Evolutionary conservation across 2,888 invertebrate genomes (phyloP).

Genomic region (Timema cristinae): DNA sequence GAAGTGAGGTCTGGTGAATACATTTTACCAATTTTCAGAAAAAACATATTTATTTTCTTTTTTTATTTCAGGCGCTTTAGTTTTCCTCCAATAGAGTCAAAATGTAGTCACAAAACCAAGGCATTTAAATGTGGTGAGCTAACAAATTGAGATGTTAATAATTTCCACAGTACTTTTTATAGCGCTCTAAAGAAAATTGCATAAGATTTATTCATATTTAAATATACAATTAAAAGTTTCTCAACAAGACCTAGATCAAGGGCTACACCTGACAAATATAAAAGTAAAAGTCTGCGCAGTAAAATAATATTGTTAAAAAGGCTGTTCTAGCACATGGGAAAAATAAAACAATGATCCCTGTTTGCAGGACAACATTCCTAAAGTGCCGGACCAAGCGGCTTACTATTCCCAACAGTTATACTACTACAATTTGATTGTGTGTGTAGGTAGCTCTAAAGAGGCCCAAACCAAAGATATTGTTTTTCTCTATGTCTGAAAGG

Average conservation of each 20-base stretch:
- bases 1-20: no score
- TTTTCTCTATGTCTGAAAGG: conserved; percentile 2
- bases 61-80: no score
- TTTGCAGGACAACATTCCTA: neutral
- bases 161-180: neutral
- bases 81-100: no score
- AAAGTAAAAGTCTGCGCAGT: neutral
- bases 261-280: neutral
- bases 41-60: no score
- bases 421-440: conserved; percentile 10
- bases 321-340: neutral
- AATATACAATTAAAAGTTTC: neutral
- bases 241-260: neutral
- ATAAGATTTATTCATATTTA: neutral
- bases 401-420: neutral
- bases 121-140: neutral
- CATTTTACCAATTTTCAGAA: no score
- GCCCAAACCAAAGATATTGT: conserved; percentile 2
- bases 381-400: conserved; percentile 1
- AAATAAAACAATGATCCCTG: neutral
- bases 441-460: neutral
- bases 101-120: neutral
- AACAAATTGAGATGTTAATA: neutral
- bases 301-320: neutral
- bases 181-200: neutral